Base-by-base conservation (phyloP, 2,888 invertebrate genomes). In the Pinctada fucata region DNA sequence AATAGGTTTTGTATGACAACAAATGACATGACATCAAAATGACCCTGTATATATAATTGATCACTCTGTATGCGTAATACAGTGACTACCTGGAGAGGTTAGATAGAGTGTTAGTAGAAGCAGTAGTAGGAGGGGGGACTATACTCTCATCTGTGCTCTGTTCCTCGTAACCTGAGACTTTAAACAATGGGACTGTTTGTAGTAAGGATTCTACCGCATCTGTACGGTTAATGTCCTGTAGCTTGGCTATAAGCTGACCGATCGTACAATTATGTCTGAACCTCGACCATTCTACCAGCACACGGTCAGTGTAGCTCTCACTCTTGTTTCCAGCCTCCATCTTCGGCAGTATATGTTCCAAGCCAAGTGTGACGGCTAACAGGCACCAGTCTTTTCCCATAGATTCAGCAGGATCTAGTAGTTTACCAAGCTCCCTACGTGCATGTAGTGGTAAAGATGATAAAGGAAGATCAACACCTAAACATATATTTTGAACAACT, bases 171-270 rank as follows among this genome's bases (percentile, higher is more conserved):
- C 82, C 84, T 50, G 87, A 76, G 16, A 88, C 86, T 72, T 88
- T 85, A 78, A 87, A 90, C 50, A 88, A 79, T 1, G 86, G 85
- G 2, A 84, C 83, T 4, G 94, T 94, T 66, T 94, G 93, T 81
- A 94, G 92, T 16, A 95, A 92, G n/a, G 94, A 93, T 80, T 94
- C 94, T 2, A 94, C 94, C 0, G 94, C 95, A 91, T 95, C 95
- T 71, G 93, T 91, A 65, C 95, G 93, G 73, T 94, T 95, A 86
- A 95, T 92, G 84, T 94, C 94, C 82, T 93, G 92, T 85, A 95
- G 93, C 87, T 94, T 94, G 66, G 92, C 88, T 73, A 95, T 93
- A 75, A 95, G 92, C 71, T 93, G 93, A 69, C 95, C 94, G 58
- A 94, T 91, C 0, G 93, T 93, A 71, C 93, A 91, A n/a, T 87